Conservation (phyloP, 1,140 invertebrate genomes). For the Anastrepha ludens region DNA sequence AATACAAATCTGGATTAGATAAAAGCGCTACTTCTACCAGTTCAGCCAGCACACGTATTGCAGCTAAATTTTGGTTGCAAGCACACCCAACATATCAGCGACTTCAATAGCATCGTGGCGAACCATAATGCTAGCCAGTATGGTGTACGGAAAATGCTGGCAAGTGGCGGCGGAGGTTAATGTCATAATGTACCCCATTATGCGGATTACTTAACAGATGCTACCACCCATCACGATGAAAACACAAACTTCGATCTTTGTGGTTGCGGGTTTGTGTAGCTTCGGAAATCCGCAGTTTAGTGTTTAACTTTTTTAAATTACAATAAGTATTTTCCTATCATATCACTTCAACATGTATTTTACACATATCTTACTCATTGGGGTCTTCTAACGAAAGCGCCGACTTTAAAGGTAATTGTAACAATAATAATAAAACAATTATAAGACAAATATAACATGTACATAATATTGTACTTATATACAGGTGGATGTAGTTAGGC, state of each 20-base stretch:
- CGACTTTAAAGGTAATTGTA: no score
- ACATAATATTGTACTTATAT: background rate
- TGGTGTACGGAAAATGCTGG: conserved; percentile 13
- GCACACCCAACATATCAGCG: conserved; percentile 71
- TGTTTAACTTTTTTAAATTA: no score
- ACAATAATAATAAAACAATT: background rate
- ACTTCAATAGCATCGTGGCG: conserved; percentile 61
- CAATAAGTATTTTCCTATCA: no score
- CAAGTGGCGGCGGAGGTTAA: conserved; percentile 59
- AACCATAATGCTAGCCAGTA: conserved; percentile 65
- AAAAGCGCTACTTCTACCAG: conserved; percentile 59
- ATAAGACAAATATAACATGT: background rate
- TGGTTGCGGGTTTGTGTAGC: conserved; percentile 36
- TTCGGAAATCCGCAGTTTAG: background rate
- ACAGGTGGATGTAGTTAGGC: background rate
- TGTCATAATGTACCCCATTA: conserved; percentile 48
- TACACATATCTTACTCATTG: no score
- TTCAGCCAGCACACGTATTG: background rate
- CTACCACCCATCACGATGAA: conserved; percentile 71
- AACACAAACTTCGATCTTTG: conserved; percentile 73
- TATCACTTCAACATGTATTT: no score
- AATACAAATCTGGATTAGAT: conserved; percentile 82
- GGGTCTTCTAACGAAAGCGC: no score
- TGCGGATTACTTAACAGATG: conserved; percentile 65
- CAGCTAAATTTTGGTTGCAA: conserved; percentile 57